phyloP scores from a whole-genome alignment of 2,797 vertebrate species.

The Hoplostethus mediterraneus region DNA sequence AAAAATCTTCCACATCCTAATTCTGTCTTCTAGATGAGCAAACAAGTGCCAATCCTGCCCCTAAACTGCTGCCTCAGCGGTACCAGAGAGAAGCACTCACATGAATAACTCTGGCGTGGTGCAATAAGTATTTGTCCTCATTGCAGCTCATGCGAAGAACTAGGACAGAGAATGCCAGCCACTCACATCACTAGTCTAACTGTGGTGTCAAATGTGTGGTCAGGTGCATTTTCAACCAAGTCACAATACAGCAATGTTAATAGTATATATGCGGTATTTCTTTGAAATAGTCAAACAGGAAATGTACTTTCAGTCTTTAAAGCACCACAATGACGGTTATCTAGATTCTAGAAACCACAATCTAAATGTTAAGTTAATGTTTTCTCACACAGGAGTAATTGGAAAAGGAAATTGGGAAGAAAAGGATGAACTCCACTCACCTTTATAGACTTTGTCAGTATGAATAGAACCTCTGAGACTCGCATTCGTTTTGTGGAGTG shows the following conservation, averaged over 20 bases:
- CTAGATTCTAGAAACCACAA: slow-evolving; percentile 34
- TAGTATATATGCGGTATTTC: slow-evolving; percentile 41
- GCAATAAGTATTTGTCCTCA: slow-evolving; percentile 4
- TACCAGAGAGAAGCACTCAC: background rate
- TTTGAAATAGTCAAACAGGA: slow-evolving; percentile 54
- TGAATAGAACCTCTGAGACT: slow-evolving; percentile 9
- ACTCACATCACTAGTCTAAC: slow-evolving; percentile 42
- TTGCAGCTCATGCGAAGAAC: slow-evolving; percentile 26
- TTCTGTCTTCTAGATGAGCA: slow-evolving; percentile 1
- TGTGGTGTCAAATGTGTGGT: slow-evolving; percentile 51
- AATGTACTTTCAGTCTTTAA: slow-evolving; percentile 34
- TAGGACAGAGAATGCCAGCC: slow-evolving; percentile 27
- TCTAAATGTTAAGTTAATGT: slow-evolving; percentile 33
- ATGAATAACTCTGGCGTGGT: background rate
- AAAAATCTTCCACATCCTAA: background rate
- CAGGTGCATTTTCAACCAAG: slow-evolving; percentile 40
- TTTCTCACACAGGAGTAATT: slow-evolving; percentile 25
- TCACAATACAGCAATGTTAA: slow-evolving; percentile 32
- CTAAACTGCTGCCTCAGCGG: slow-evolving; percentile 24
- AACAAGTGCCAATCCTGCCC: slow-evolving; percentile 4
- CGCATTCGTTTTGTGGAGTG: slow-evolving; percentile 4
- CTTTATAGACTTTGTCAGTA: background rate
- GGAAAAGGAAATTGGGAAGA: background rate
- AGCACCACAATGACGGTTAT: slow-evolving; percentile 26
- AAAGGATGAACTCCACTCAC: background rate